These are phyloP conservation scores for Plebejus melissa DNA, from an alignment of 2,888 invertebrate species.

Conservation along the genomic window DNA sequence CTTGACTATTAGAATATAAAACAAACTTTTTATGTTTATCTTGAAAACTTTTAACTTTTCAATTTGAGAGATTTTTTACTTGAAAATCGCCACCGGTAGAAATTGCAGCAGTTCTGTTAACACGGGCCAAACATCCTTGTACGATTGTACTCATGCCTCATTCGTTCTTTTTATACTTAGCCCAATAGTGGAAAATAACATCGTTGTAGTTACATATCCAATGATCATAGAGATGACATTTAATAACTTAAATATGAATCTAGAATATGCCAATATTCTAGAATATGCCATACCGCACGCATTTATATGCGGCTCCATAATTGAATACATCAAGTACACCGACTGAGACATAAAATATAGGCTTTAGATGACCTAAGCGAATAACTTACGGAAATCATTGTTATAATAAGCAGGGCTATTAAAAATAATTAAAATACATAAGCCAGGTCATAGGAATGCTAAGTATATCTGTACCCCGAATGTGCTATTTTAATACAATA, in stretches of 20 bases:
- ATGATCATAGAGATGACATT: neutral
- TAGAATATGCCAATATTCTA: neutral
- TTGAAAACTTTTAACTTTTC: too few species aligned
- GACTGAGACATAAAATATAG: slow-evolving; percentile 8
- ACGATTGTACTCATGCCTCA: too few species aligned
- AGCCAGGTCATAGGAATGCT: slow-evolving; percentile 37
- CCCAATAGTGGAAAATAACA: neutral
- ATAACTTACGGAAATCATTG: slow-evolving; percentile 28
- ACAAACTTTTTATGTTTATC: too few species aligned
- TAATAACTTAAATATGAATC: neutral
- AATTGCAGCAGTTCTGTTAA: too few species aligned
- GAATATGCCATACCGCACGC: slow-evolving; percentile 4
- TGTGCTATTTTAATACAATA: neutral
- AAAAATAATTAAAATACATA: slow-evolving; percentile 35
- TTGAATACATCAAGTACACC: slow-evolving; percentile 26
- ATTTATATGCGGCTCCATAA: neutral
- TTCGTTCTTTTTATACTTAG: too few species aligned
- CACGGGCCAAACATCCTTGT: too few species aligned
- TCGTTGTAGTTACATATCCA: neutral
- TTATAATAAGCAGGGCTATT: slow-evolving; percentile 29
- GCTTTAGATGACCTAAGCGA: slow-evolving; percentile 1
- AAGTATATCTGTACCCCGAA: slow-evolving; percentile 37
- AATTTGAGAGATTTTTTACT: too few species aligned
- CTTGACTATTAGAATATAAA: too few species aligned
- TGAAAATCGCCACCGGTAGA: too few species aligned